These are phyloP conservation scores for Cathartes aura DNA, from an alignment of 2,113 vertebrate species.

Conservation along the genomic window DNA sequence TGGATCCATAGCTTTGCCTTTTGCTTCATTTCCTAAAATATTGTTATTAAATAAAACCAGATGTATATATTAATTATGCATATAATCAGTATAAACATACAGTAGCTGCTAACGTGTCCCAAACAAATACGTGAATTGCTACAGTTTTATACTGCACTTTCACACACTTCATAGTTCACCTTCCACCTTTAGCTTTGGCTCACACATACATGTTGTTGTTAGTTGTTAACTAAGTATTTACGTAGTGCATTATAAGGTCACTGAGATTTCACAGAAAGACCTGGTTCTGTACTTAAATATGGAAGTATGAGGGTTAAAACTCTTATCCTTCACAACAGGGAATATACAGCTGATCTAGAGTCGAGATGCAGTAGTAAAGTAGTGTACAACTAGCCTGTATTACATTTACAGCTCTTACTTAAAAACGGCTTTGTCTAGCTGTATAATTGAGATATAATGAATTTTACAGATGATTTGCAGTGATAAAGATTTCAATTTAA, in stretches of 20 bases:
- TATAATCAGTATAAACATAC: neutral
- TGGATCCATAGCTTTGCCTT: neutral
- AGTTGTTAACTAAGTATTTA: neutral
- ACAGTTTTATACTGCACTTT: neutral
- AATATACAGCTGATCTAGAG: neutral
- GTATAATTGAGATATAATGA: neutral
- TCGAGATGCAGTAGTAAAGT: neutral
- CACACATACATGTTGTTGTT: neutral
- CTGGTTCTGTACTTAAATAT: neutral
- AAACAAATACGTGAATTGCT: neutral
- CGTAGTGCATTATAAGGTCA: neutral
- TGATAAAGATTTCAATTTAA: slow-evolving; percentile 25
- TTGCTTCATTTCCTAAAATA: neutral
- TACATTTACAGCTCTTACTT: neutral
- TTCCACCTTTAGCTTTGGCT: neutral
- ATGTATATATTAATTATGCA: neutral
- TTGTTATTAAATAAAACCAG: neutral
- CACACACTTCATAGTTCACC: neutral
- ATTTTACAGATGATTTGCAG: neutral
- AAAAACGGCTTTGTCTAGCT: neutral
- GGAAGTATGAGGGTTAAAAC: neutral
- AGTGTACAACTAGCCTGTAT: neutral
- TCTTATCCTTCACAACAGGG: neutral
- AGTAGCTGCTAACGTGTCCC: neutral
- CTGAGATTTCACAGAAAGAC: neutral